These are phyloP conservation scores for Oligia latruncula DNA, from an alignment of 2,888 invertebrate species.

Conservation along the genomic window DNA sequence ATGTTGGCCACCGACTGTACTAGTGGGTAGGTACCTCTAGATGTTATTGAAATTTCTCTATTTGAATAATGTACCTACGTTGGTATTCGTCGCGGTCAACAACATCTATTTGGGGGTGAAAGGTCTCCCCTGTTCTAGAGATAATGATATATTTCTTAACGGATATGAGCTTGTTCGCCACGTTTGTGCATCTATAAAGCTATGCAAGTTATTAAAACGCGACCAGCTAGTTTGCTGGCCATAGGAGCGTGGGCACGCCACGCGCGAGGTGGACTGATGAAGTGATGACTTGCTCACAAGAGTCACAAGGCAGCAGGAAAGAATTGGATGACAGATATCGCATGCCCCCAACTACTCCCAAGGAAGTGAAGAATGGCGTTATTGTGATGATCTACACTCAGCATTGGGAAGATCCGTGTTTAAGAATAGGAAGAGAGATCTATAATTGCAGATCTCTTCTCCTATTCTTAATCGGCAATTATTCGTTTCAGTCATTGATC, in stretches of 20 bases:
- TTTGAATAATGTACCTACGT: constrained; percentile 4
- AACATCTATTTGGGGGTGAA: constrained; percentile 62
- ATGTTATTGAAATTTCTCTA: constrained; percentile 20
- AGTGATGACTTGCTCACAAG: background rate
- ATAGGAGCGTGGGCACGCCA: background rate
- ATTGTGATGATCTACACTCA: background rate
- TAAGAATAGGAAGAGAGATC: background rate
- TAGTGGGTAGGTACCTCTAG: background rate
- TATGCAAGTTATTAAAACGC: background rate
- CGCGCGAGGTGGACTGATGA: background rate
- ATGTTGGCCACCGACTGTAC: too few relatives aligned
- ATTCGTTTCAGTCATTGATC: background rate
- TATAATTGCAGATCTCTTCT: background rate
- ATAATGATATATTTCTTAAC: constrained; percentile 34
- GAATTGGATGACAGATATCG: background rate
- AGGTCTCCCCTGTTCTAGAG: constrained; percentile 52
- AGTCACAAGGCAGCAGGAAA: background rate
- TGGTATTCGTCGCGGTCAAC: constrained; percentile 57
- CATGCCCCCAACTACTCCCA: background rate
- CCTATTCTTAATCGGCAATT: background rate
- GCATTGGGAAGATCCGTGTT: background rate
- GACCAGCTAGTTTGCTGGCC: background rate
- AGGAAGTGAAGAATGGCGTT: background rate
- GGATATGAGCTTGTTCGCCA: background rate
- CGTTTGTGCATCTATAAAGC: background rate